Base-by-base conservation (phyloP, 1,140 invertebrate genomes). In the Lepidostoma basale region DNA sequence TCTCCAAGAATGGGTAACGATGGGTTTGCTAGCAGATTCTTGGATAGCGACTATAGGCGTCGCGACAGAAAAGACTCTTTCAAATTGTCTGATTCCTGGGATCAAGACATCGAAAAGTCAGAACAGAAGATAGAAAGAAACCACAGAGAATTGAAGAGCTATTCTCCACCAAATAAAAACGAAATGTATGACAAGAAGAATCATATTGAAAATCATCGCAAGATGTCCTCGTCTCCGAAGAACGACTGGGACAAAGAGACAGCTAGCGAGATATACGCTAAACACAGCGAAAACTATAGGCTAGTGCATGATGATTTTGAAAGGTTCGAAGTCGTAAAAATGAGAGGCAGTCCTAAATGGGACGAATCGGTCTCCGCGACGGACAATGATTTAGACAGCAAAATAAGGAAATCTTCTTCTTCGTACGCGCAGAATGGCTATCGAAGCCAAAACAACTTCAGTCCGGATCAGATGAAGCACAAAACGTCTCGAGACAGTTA, bases 281-380 rank as follows among this genome's bases (percentile, higher is more conserved):
- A 72, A 49, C 45, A 72, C 23, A 72, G 70, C 23, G 71, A 73
- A 49, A 67, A 39, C 39, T 67, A 68, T 42, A 59, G 30, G 12
- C 23, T 49, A 3, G 78, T 78, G 0, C 76, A 79, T 12, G 81
- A 81, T 33, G 80, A 79, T 1, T 83, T 81, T 10, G 82, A 83
- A 73, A 80, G 80, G 73, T 83, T 82, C 47, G 81, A 83, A 73
- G 67, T 69, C 9, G 63, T 12, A 16, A 69, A 72, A 40, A 18
- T 33, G 16, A 64, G 70, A 18, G 67, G 56, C 26, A 72, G 70
- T 63, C 70, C 70, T n/a, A 54, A 67, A 47, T 69, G 70, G 67
- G 70, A 72, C 25, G 70, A 62, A 39, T 72, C 70, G 4, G 47
- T 69, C 12, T 72, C 70, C 8, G 63, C 54, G 9, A 65, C 66